Evolutionary conservation across 2,888 invertebrate genomes (phyloP).

Genomic region (Pyrrhia umbra): DNA sequence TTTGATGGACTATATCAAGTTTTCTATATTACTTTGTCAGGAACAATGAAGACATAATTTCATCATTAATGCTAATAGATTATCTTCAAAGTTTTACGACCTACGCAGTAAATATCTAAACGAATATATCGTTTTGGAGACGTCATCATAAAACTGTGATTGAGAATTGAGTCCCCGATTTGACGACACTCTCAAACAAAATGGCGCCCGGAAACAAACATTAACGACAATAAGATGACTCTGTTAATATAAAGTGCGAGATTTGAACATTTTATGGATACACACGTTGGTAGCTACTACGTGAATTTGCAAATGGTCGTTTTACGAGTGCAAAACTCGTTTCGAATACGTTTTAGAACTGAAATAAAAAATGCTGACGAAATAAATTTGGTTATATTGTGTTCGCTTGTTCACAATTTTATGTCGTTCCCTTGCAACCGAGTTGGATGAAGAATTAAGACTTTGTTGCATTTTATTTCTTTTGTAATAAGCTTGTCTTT

Average conservation of each 20-base stretch:
- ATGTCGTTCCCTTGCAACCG: conserved; percentile 40
- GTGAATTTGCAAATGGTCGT: conserved; percentile 53
- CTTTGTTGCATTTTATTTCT: conserved; percentile 30
- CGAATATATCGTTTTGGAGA: conserved; percentile 54
- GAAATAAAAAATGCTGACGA: conserved; percentile 66
- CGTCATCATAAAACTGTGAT: conserved; percentile 63
- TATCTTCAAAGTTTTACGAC: not conserved
- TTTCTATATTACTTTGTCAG: not conserved
- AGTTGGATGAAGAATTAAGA: conserved; percentile 39
- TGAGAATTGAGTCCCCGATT: conserved; percentile 69
- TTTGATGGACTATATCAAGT: too few species aligned
- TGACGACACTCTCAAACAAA: conserved; percentile 68
- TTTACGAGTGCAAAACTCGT: conserved; percentile 71
- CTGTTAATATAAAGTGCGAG: conserved; percentile 70
- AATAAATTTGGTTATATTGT: conserved; percentile 62
- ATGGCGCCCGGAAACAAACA: conserved; percentile 66
- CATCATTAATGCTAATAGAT: not conserved
- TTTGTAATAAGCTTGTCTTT: not conserved
- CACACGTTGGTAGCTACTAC: conserved; percentile 57
- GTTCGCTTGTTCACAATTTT: conserved; percentile 52
- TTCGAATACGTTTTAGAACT: conserved; percentile 63
- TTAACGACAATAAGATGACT: conserved; percentile 66
- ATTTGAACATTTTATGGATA: conserved; percentile 73
- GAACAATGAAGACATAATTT: not conserved
- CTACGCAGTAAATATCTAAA: conserved; percentile 43